These are phyloP conservation scores for Nymphalis urticae DNA, from an alignment of 2,888 invertebrate genomes.

Conservation along the genomic window DNA sequence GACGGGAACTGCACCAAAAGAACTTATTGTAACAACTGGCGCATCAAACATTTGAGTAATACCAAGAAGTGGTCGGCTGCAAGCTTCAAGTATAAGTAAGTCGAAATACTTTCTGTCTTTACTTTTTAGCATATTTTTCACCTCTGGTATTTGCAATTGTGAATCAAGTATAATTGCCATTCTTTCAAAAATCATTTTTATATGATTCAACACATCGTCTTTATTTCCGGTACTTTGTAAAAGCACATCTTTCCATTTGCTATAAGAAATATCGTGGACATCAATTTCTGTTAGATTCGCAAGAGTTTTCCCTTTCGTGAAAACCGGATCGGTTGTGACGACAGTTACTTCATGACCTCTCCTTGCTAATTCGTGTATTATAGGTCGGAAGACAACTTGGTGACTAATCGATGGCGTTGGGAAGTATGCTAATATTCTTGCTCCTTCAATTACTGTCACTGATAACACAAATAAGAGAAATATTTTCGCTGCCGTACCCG, in stretches of 20 bases:
- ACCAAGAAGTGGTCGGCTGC: constrained; percentile 42
- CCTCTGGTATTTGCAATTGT: constrained; percentile 35
- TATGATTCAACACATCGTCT: constrained; percentile 31
- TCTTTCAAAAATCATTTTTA: constrained; percentile 13
- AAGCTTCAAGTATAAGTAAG: constrained; percentile 54
- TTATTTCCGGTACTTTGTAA: constrained; percentile 26
- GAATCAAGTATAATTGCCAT: constrained; percentile 35
- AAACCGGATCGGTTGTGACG: constrained; percentile 54
- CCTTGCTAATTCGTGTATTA: constrained; percentile 53
- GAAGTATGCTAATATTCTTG: constrained; percentile 55
- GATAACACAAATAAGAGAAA: constrained; percentile 10
- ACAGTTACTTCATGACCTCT: constrained; percentile 63
- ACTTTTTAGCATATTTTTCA: constrained; percentile 36
- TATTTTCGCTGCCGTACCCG: background rate
- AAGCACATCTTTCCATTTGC: constrained; percentile 40
- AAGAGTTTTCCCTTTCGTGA: constrained; percentile 50
- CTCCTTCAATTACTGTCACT: constrained; percentile 30
- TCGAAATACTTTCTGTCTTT: constrained; percentile 46
- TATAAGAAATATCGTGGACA: constrained; percentile 55
- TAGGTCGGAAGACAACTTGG: constrained; percentile 45
- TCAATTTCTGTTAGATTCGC: constrained; percentile 57
- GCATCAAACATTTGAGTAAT: constrained; percentile 52
- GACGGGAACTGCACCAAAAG: constrained; percentile 43
- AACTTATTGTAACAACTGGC: constrained; percentile 55
- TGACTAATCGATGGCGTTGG: constrained; percentile 60